Evolutionary conservation across 1,140 invertebrate species (phyloP).

Genomic region (Drosophila subpulchrella): DNA sequence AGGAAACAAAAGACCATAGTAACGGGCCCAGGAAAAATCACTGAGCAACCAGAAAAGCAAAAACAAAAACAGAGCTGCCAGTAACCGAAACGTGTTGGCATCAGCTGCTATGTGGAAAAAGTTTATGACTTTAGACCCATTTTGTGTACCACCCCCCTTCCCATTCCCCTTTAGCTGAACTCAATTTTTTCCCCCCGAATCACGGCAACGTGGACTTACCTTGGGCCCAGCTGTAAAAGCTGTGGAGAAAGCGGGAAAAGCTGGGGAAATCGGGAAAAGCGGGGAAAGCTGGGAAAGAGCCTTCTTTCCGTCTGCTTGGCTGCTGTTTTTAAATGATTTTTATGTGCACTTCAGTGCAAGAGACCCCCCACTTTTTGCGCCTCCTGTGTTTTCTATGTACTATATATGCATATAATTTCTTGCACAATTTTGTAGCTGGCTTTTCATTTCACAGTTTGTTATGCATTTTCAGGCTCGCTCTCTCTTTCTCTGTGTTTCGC

Average conservation of each 20-base stretch:
- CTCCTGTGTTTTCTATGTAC: constrained; percentile 1
- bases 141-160: constrained; percentile 51
- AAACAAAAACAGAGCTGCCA: constrained; percentile 28
- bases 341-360: constrained; percentile 73
- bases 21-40: constrained; percentile 79
- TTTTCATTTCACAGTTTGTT: constrained; percentile 58
- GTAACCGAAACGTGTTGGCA: constrained; percentile 61
- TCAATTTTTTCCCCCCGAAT: constrained; percentile 61
- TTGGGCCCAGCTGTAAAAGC: constrained; percentile 51
- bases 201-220: constrained; percentile 58
- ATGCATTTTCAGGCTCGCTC: constrained; percentile 41
- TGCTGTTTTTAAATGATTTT: constrained; percentile 81
- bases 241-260: constrained; percentile 24
- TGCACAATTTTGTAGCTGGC: constrained; percentile 52
- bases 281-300: constrained; percentile 24
- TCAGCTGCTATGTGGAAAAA: constrained; percentile 78
- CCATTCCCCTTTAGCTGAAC: constrained; percentile 49
- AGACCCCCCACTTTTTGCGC: constrained; percentile 6
- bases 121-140: constrained; percentile 82
- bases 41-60: constrained; percentile 63
- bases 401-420: constrained; percentile 72
- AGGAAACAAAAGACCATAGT: constrained; percentile 75
- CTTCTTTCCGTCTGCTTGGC: constrained; percentile 40
- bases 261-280: constrained; percentile 7
- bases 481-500: constrained; percentile 23